phyloP scores from a whole-genome alignment of 2,888 invertebrate species.

The Aphidoletes aphidimyza region DNA sequence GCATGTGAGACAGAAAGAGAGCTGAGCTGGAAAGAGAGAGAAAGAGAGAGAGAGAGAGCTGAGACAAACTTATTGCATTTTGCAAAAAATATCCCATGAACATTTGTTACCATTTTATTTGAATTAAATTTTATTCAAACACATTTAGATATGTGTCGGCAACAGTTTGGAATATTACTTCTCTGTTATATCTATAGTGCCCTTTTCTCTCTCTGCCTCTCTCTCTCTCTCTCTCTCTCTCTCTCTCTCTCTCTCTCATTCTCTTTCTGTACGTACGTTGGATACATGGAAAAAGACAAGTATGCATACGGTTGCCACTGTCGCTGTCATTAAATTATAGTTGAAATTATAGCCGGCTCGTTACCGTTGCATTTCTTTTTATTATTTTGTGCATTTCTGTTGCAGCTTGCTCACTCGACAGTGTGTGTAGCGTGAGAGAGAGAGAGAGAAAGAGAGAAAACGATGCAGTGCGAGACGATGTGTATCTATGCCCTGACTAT shows the following conservation, averaged over 20 bases:
- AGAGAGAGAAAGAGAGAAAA: not conserved
- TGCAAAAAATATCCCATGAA: slow-evolving; percentile 23
- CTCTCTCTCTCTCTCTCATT: no score
- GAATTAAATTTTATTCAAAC: slow-evolving; percentile 51
- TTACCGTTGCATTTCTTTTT: not conserved
- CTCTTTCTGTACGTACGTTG: no score
- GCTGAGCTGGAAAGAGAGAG: not conserved
- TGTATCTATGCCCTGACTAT: no score
- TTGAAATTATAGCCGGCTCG: slow-evolving; percentile 39
- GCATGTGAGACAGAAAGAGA: not conserved
- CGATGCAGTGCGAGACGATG: no score
- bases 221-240: no score
- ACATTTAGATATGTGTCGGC: slow-evolving; percentile 30
- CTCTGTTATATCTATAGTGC: not conserved
- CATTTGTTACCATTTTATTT: slow-evolving; percentile 51
- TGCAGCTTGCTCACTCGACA: not conserved
- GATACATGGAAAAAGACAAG: slow-evolving; percentile 36
- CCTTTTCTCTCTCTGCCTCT: no score
- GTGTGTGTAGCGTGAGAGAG: not conserved
- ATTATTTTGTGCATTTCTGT: not conserved
- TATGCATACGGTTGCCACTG: slow-evolving; percentile 15
- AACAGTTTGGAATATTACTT: not conserved
- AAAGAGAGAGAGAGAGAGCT: not conserved
- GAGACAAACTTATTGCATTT: slow-evolving; percentile 7
- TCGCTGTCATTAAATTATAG: slow-evolving; percentile 46